Evolutionary conservation across 2,113 vertebrate species (phyloP).

Genomic region (Gasterosteus aculeatus): DNA sequence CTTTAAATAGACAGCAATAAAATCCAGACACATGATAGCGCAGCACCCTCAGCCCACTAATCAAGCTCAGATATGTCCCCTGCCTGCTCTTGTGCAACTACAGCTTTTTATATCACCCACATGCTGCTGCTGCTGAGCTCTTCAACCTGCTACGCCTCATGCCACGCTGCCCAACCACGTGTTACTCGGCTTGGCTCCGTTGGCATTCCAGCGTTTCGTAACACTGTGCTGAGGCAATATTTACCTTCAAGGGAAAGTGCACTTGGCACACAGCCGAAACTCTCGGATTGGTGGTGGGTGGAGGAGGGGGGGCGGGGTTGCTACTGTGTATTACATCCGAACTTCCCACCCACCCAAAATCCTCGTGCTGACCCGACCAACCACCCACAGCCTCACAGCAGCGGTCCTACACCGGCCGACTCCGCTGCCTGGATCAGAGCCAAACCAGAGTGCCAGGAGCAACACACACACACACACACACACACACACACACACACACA

Average conservation of each 20-base stretch:
- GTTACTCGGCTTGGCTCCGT: conserved; percentile 50
- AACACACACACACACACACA: conserved; percentile 38
- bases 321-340: conserved; percentile 71
- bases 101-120: conserved; percentile 60
- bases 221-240: conserved; percentile 73
- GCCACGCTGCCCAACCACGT: conserved; percentile 47
- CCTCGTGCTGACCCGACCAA: conserved; percentile 66
- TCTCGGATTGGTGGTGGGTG: conserved; percentile 26
- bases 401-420: conserved; percentile 52
- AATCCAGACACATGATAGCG: conserved; percentile 66
- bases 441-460: conserved; percentile 68
- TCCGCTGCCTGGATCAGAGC: conserved; percentile 72
- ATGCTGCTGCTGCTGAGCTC: conserved; percentile 31
- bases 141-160: conserved; percentile 34
- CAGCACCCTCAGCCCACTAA: conserved; percentile 39
- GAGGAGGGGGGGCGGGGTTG: conserved; percentile 42
- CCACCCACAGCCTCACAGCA: conserved; percentile 68
- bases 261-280: conserved; percentile 74
- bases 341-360: conserved; percentile 70
- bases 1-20: conserved; percentile 78
- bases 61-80: conserved; percentile 54
- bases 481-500: conserved; percentile 37
- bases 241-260: conserved; percentile 76
- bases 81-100: conserved; percentile 48
- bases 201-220: conserved; percentile 65